Conservation (phyloP, 1,140 invertebrate genomes). For the Zaprionus lachaisei region DNA sequence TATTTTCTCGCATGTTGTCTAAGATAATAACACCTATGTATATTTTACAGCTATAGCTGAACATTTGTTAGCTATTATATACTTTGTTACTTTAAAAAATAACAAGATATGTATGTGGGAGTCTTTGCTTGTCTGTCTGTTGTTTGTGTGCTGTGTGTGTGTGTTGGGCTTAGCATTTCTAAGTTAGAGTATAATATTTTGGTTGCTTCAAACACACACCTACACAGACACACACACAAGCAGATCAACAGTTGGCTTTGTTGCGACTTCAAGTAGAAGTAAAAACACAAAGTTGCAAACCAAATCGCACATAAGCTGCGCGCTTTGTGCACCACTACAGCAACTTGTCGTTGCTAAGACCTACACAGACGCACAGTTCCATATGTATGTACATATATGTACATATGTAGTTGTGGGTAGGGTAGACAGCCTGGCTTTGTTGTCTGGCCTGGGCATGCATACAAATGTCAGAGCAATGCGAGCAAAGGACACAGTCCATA, state of each 20-base stretch:
- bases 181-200: constrained; percentile 52
- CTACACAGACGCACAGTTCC: constrained; percentile 12
- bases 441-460: constrained; percentile 49
- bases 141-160: background rate
- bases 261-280: constrained; percentile 23
- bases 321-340: constrained; percentile 38
- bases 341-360: constrained; percentile 39
- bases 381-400: background rate
- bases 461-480: constrained; percentile 61
- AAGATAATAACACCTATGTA: background rate
- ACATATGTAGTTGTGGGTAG: constrained; percentile 25
- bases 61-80: constrained; percentile 7
- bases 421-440: constrained; percentile 5
- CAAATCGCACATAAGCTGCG: constrained; percentile 72
- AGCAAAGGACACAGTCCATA: constrained; percentile 68
- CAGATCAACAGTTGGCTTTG: constrained; percentile 75
- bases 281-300: constrained; percentile 72
- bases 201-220: constrained; percentile 4
- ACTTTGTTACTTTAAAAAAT: background rate
- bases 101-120: background rate
- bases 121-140: background rate
- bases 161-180: constrained; percentile 28
- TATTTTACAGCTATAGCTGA: background rate
- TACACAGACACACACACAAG: constrained; percentile 14
- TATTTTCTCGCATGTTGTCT: background rate